Evolutionary conservation across 2,113 vertebrate genomes (phyloP).

Genomic region (Catharus fuscescens): DNA sequence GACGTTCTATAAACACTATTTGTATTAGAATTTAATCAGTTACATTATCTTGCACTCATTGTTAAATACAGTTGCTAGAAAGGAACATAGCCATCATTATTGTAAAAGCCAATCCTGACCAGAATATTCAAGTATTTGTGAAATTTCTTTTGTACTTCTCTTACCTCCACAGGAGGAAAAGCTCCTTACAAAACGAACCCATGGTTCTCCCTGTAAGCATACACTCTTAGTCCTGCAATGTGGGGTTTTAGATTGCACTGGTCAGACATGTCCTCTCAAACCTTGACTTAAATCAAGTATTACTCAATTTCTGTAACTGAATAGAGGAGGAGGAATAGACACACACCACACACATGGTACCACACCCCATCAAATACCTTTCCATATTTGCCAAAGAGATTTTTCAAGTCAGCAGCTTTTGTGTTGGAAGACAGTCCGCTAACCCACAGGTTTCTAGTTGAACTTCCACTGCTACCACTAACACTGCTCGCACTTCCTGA

Average conservation of each 20-base stretch:
- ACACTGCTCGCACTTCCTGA: conserved; percentile 79
- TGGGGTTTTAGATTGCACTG: not conserved
- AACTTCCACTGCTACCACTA: conserved; percentile 83
- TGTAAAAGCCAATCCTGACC: not conserved
- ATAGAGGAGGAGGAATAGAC: not conserved
- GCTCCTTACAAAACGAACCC: not conserved
- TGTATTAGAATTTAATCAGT: not conserved
- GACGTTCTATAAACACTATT: not conserved
- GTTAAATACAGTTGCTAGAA: not conserved
- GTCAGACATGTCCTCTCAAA: not conserved
- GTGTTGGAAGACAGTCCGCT: conserved; percentile 97
- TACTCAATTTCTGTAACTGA: not conserved
- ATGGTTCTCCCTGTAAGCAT: not conserved
- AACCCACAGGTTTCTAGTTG: conserved; percentile 94
- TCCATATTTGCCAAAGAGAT: conserved; percentile 98
- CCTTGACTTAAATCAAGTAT: not conserved
- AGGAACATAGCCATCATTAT: not conserved
- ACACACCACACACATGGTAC: not conserved
- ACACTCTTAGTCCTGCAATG: not conserved
- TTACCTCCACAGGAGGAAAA: not conserved
- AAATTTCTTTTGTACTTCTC: not conserved
- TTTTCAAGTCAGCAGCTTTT: conserved; percentile 98
- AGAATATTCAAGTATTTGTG: not conserved
- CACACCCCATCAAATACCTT: conserved; percentile 81
- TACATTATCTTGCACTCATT: not conserved